Evolutionary conservation across 2,113 vertebrate species (phyloP), one percentile per base, ranked within the genome.

Genomic region (Ahaetulla prasina): DNA sequence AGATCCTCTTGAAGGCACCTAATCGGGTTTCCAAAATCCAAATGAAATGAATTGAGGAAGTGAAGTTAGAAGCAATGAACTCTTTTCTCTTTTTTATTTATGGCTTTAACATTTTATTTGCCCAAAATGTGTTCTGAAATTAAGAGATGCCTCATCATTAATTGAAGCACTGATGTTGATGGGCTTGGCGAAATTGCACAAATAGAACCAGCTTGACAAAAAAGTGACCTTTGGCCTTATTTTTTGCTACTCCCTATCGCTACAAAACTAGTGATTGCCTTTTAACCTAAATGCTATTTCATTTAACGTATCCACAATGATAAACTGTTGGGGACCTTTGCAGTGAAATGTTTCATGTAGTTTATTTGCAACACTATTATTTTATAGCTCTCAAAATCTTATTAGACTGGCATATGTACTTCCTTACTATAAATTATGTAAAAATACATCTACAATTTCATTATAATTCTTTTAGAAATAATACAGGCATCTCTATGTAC

Each of bases 361-460:
- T 23, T 52, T 43, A 74, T 68, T 39, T 92, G 10, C 43, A 87
- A 91, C 57, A 85, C 47, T 53, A 53, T 54, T 52, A 88, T 0
- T 20, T 12, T 91, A 30, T 22, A 96, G 87, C 53, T 89, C 39
- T 92, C 85, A 94, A 49, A 95, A 91, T 2, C 1, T 90, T 86
- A 94, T 25, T 95, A 91, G 54, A 55, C 91, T 91, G 68, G 35
- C 91, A 90, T 93, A 95, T 96, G 93, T 89, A 57, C 20, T 93
- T 94, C 87, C 93, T 88, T 63, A n/a, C 43, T 35, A 68, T 20
- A 93, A 96, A 94, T 47, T 91, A 85, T 87, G 93, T 95, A 91
- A 95, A 96, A 94, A 4, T 94, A 94, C 91, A 25, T 0, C 90
- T 93, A 92, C 25, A 94, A 52, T 50, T 80, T 91, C 95, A 96